Evolutionary conservation across 1,140 invertebrate species (phyloP).

Genomic region (Idris sp.): DNA sequence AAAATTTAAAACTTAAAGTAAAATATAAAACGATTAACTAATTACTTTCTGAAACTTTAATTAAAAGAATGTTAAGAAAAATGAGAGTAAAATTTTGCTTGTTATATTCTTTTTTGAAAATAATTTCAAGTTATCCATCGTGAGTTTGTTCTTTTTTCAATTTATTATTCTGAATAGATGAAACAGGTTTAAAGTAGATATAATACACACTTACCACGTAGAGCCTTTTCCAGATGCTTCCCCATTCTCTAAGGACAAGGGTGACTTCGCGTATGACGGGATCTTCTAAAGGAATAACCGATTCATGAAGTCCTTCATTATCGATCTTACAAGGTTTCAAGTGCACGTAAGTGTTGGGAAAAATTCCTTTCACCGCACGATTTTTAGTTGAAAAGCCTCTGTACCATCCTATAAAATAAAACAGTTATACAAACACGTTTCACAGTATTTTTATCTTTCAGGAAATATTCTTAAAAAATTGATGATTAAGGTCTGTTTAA

Average conservation of each 20-base stretch:
- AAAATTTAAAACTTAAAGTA: too few relatives aligned
- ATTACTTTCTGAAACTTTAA: too few relatives aligned
- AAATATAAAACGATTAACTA: too few relatives aligned
- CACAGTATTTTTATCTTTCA: too few relatives aligned
- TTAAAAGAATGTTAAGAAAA: too few relatives aligned
- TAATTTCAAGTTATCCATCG: too few relatives aligned
- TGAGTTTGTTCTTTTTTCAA: too few relatives aligned
- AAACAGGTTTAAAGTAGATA: too few relatives aligned
- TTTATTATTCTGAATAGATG: too few relatives aligned
- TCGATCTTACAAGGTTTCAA: constrained; percentile 88
- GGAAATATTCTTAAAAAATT: too few relatives aligned
- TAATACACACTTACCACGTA: constrained; percentile 93
- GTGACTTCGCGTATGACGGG: constrained; percentile 94
- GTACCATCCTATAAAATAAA: constrained; percentile 86
- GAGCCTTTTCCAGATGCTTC: constrained; percentile 91
- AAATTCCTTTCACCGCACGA: constrained; percentile 90
- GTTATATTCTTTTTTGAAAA: too few relatives aligned
- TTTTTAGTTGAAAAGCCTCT: constrained; percentile 90
- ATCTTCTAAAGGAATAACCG: constrained; percentile 87
- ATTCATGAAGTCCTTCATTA: constrained; percentile 85
- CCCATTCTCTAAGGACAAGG: constrained; percentile 94
- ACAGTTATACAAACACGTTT: background rate
- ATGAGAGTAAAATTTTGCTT: too few relatives aligned
- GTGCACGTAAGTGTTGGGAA: constrained; percentile 87
- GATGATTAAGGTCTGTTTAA: constrained; percentile 2